Base-by-base conservation (phyloP, 2,888 invertebrate genomes). In the Bembecia ichneumoniformis region DNA sequence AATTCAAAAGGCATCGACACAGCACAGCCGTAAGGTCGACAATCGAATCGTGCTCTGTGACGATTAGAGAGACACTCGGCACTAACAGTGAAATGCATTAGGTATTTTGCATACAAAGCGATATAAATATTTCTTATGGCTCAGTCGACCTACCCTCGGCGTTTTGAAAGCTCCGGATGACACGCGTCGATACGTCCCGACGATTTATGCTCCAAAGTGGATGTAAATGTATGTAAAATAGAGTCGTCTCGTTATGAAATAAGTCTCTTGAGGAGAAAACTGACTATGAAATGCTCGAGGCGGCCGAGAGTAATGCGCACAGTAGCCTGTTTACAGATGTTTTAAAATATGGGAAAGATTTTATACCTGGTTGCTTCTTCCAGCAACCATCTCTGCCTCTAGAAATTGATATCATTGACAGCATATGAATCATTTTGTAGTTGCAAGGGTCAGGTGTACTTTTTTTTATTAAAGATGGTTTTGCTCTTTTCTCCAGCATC, bases 91-190 rank as follows among this genome's bases (percentile, higher is more conserved):
- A 72, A 77, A 78, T 74, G 76, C 74, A 74, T 80, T 75, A 76
- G 71, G 63, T 71, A 73, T 77, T 86, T 87, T 82, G 84, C 86
- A 87, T 87, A 87, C 86, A 87, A 87, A 87, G 84, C 73, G 67
- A 79, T 83, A 86, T 84, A 86, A 84, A 86, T 83, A 83, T 83
- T 78, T 74, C 77, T 73, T 74, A 74, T 74, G 73, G 73, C 69
- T 74, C 63, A 73, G 73, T 71, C 70, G 64, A 67, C 64, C 66
- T 66, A 68, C 66, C 68, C 66, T 67, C 68, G 62, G 60, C 60
- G 68, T 76, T 81, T 82, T 77, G 77, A 82, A 82, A 81, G 74
- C 73, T 67, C 57, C 68, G 74, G 82, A 82, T 78, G 82, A 81
- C 82, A 77, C 77, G 74, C 74, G 72, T 74, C 74, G 77, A 77